Conservation (phyloP, 2,888 invertebrate genomes). For the Hyppa rectilinea region DNA sequence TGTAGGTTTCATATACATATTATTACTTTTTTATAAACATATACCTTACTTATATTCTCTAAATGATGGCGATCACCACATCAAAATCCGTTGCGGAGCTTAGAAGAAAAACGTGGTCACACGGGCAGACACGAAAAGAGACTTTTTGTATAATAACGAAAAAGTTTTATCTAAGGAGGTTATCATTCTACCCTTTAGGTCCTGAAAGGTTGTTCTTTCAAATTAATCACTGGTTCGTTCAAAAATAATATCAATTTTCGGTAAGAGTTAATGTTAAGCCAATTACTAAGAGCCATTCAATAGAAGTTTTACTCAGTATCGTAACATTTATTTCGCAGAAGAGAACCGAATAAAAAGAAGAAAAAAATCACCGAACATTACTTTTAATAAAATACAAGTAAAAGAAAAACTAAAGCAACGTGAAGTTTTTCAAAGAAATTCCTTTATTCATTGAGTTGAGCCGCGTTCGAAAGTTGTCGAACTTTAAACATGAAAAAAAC, state of each 20-base stretch:
- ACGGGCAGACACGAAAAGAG: background rate
- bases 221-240: background rate
- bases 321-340: slow-evolving; percentile 25
- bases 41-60: background rate
- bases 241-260: slow-evolving; percentile 1
- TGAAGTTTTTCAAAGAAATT: slow-evolving; percentile 63
- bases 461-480: slow-evolving; percentile 60
- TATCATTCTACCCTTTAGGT: background rate
- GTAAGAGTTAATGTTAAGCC: slow-evolving; percentile 2
- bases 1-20: background rate
- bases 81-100: background rate
- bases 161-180: background rate
- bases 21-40: background rate
- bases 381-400: slow-evolving; percentile 47
- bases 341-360: background rate
- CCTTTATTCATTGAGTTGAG: slow-evolving; percentile 73
- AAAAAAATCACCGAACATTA: slow-evolving; percentile 31
- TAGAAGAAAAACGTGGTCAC: background rate
- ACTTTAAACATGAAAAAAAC: slow-evolving; percentile 69
- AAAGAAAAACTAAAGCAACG: slow-evolving; percentile 56
- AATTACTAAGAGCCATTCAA: slow-evolving; percentile 22
- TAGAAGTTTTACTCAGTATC: slow-evolving; percentile 17
- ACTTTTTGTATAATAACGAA: too few species aligned
- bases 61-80: background rate
- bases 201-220: slow-evolving; percentile 1